A percentile compares a stretch with the other conserved stretches of the same genome.
phyloP scores from a whole-genome alignment of 1,140 invertebrate genomes.

The Panulirus ornatus region DNA sequence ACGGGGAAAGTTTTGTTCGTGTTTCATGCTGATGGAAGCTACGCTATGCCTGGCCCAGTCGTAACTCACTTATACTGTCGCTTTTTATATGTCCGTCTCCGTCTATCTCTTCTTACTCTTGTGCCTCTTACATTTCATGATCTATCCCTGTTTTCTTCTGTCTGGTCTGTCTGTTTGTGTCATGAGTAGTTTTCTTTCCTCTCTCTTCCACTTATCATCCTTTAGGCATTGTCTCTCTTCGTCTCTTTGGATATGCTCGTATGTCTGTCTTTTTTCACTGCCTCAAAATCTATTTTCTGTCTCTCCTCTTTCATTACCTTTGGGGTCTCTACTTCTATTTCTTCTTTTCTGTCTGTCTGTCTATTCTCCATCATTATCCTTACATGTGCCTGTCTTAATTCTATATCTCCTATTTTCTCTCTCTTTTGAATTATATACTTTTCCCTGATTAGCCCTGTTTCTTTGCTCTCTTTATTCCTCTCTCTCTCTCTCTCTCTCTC shows the following conservation, averaged over 20 bases:
- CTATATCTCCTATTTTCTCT: background rate
- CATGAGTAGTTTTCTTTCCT: background rate
- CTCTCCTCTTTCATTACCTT: background rate
- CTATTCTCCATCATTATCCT: background rate
- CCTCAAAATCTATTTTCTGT: background rate
- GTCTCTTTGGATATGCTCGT: no score
- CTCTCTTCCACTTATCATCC: background rate
- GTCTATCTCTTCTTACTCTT: no score
- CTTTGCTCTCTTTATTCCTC: background rate
- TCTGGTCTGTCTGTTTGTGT: background rate
- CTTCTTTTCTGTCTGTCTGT: background rate
- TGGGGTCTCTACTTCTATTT: background rate
- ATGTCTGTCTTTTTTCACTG: background rate
- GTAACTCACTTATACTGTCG: background rate
- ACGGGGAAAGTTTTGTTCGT: no score
- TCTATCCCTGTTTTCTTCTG: background rate
- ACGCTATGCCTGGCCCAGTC: no score
- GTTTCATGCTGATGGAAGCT: no score
- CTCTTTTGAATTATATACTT: background rate
- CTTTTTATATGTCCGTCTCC: background rate
- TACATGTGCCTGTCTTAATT: background rate
- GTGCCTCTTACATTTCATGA: background rate
- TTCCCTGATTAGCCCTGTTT: no score
- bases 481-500: constrained; percentile 5
- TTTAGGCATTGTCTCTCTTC: background rate